Percentiles rank a stretch among this genome's conserved stretches.
Conservation (phyloP, 2,888 invertebrate species). For the Leptopilina myrica region DNA sequence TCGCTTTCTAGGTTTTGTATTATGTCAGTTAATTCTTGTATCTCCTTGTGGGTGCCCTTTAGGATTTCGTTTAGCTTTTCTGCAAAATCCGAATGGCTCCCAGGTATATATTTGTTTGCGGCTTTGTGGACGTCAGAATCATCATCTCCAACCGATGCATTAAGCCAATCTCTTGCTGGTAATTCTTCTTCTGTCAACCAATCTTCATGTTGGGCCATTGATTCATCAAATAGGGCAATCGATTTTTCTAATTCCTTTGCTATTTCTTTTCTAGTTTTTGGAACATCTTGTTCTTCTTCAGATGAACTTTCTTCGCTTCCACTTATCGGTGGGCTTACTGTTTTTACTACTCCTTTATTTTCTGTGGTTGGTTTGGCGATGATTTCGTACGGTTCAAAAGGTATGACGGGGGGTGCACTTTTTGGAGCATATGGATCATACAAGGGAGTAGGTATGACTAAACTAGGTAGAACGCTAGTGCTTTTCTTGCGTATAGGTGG, state of each 20-base stretch:
- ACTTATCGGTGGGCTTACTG: not conserved
- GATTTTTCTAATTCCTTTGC: no score
- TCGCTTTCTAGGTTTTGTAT: no score
- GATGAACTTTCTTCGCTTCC: not conserved
- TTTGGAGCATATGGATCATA: not conserved
- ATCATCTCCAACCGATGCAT: not conserved
- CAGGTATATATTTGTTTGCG: no score
- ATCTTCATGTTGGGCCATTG: not conserved
- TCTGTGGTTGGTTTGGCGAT: not conserved
- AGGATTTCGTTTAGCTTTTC: no score
- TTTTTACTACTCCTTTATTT: not conserved
- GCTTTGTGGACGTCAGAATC: not conserved
- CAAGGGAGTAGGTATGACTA: not conserved
- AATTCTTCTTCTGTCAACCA: no score
- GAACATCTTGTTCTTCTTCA: not conserved
- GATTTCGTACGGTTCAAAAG: not conserved
- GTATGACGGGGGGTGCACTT: not conserved
- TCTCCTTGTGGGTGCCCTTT: no score
- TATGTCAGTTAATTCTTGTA: no score
- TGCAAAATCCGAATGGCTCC: no score
- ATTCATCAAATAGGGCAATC: not conserved
- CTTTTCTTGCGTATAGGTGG: not conserved
- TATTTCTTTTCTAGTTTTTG: no score
- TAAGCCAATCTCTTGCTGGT: not conserved
- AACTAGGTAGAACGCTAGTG: not conserved